Percentiles rank a stretch among this genome's conserved stretches.
Conservation (phyloP, 1,140 invertebrate species). For the Drosophila guanche region DNA sequence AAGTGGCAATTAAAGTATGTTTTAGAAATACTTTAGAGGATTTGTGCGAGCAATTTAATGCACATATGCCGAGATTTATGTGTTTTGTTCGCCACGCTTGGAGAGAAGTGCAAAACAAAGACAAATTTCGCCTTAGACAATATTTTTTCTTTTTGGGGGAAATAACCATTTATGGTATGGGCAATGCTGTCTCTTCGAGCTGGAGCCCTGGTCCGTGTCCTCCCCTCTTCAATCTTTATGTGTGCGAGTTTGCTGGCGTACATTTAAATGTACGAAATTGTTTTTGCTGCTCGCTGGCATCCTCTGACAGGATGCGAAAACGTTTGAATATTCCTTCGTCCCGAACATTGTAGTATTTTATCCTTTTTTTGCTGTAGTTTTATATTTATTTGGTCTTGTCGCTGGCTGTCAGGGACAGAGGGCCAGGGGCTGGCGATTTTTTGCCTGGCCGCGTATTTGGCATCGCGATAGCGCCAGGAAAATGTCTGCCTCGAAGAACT, state of each 20-base stretch:
- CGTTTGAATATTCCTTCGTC: constrained; percentile 54
- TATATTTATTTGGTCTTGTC: constrained; percentile 44
- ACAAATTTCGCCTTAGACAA: constrained; percentile 73
- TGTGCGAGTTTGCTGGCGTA: constrained; percentile 44
- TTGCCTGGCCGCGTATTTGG: constrained; percentile 54
- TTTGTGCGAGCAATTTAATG: constrained; percentile 67
- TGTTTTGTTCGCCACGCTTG: constrained; percentile 69
- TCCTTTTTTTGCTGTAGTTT: constrained; percentile 32
- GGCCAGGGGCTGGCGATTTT: constrained; percentile 53
- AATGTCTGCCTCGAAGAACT: constrained; percentile 39
- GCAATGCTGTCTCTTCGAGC: constrained; percentile 29
- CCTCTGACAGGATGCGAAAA: constrained; percentile 65
- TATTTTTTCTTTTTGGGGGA: constrained; percentile 51
- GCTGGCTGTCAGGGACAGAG: constrained; percentile 13
- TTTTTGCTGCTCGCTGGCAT: constrained; percentile 70
- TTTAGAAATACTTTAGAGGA: constrained; percentile 17
- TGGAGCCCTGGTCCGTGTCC: constrained; percentile 30
- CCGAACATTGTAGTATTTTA: constrained; percentile 25
- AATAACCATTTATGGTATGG: constrained; percentile 6
- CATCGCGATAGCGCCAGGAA: constrained; percentile 73
- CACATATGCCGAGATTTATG: constrained; percentile 81
- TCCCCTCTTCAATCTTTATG: constrained; percentile 2
- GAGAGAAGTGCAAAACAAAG: constrained; percentile 65
- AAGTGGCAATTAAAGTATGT: constrained; percentile 66
- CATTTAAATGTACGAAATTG: constrained; percentile 79